These are phyloP conservation scores for Lithobates pipiens DNA, from an alignment of 2,797 vertebrate species.

Conservation along the genomic window DNA sequence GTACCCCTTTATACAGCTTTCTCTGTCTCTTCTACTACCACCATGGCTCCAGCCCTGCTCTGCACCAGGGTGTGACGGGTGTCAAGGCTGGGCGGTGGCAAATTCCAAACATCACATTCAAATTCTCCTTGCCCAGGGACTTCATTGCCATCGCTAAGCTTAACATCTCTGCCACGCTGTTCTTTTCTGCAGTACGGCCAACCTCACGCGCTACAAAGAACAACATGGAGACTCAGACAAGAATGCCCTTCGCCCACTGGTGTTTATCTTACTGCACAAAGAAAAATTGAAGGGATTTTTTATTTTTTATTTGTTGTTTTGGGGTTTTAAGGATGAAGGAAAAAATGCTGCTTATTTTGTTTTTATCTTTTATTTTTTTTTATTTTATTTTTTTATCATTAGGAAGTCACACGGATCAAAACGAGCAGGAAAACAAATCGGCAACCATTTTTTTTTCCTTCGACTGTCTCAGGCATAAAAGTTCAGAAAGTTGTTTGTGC, in stretches of 20 bases:
- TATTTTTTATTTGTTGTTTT: background rate
- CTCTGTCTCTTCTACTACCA: slow-evolving; percentile 41
- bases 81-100: slow-evolving; percentile 6
- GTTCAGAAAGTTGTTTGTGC: background rate
- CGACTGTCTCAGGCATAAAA: background rate
- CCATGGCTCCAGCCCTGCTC: background rate
- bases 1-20: slow-evolving; percentile 13
- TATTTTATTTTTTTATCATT: background rate
- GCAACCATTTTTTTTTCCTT: background rate
- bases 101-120: background rate
- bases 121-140: background rate
- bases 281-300: background rate
- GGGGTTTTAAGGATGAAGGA: background rate
- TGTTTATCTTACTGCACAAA: slow-evolving; percentile 8
- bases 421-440: background rate
- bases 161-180: background rate
- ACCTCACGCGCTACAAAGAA: background rate
- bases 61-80: slow-evolving; percentile 15
- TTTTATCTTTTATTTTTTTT: background rate
- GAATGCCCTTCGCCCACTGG: background rate
- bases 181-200: background rate
- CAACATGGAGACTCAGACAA: background rate
- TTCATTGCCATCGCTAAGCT: background rate
- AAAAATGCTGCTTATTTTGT: slow-evolving; percentile 31
- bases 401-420: slow-evolving; percentile 13